These are phyloP conservation scores for Epizoanthus illoricatus DNA, from an alignment of 92 coral and sea anemone genomes.

Conservation along the genomic window DNA sequence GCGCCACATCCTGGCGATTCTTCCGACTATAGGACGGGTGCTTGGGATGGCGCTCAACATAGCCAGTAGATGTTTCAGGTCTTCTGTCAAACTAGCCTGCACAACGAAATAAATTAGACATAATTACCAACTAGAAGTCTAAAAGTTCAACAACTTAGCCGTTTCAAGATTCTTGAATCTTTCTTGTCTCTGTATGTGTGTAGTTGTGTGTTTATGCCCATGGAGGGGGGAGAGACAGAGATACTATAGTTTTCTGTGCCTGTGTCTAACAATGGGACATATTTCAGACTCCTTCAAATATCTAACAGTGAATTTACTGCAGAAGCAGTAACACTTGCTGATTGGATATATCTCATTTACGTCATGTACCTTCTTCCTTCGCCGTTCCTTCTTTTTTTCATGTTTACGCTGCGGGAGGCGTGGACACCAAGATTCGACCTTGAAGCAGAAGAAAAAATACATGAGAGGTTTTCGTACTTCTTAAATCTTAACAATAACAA, in stretches of 20 bases:
- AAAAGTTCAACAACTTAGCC: too few species aligned
- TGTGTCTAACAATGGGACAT: too few species aligned
- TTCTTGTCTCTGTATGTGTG: not conserved
- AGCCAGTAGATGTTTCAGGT: constrained; percentile 38
- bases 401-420: constrained; percentile 73
- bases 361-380: constrained; percentile 57
- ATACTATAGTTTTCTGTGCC: too few species aligned
- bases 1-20: constrained; percentile 62
- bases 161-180: not conserved
- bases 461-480: not conserved
- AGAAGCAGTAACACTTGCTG: too few species aligned
- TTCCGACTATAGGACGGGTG: constrained; percentile 47
- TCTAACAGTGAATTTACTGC: too few species aligned
- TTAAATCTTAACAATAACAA: too few species aligned
- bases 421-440: constrained; percentile 96
- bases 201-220: not conserved
- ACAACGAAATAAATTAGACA: not conserved
- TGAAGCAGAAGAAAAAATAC: not conserved
- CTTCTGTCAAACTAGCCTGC: constrained; percentile 50
- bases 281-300: too few species aligned
- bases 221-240: too few species aligned
- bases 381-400: constrained; percentile 65
- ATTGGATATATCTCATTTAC: not conserved
- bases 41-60: constrained; percentile 44
- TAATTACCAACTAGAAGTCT: not conserved